A percentile compares a stretch with the other conserved stretches of the same genome.
These are phyloP conservation scores for Seriola dumerili DNA, from an alignment of 2,113 vertebrate species.

Conservation along the genomic window DNA sequence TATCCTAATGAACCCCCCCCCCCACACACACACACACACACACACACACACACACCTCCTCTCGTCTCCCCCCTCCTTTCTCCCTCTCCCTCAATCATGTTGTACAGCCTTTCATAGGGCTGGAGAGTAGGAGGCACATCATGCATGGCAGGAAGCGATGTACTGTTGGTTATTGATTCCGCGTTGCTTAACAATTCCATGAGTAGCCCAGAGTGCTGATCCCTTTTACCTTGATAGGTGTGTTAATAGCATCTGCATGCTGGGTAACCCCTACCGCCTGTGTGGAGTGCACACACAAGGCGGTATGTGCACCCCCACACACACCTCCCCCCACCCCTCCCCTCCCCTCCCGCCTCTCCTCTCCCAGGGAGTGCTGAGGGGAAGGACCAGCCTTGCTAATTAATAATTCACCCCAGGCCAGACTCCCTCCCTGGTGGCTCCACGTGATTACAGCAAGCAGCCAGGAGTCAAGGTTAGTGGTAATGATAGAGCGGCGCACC, in stretches of 20 bases:
- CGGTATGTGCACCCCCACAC: neutral
- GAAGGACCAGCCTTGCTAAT: slow-evolving; percentile 82
- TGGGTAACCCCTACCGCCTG: slow-evolving; percentile 67
- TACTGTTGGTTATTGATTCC: slow-evolving; percentile 77
- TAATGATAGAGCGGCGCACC: slow-evolving; percentile 81
- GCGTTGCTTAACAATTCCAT: slow-evolving; percentile 76
- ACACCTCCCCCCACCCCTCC: too few relatives aligned
- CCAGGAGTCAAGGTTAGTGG: slow-evolving; percentile 86
- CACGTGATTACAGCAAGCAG: slow-evolving; percentile 84
- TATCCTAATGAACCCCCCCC: slow-evolving; percentile 73
- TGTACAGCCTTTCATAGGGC: slow-evolving; percentile 38
- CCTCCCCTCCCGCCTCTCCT: slow-evolving; percentile 13
- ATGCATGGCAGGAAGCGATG: slow-evolving; percentile 64
- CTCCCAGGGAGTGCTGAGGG: slow-evolving; percentile 71
- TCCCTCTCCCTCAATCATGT: neutral
- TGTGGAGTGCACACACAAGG: slow-evolving; percentile 38
- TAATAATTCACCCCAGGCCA: slow-evolving; percentile 86
- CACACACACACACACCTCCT: too few relatives aligned
- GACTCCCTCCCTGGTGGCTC: slow-evolving; percentile 76
- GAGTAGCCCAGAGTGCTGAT: slow-evolving; percentile 77
- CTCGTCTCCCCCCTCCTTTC: neutral
- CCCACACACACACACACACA: neutral
- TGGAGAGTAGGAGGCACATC: slow-evolving; percentile 66
- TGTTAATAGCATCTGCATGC: slow-evolving; percentile 78
- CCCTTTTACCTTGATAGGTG: slow-evolving; percentile 84